Evolutionary conservation across 2,113 vertebrate species (phyloP), one percentile per base, ranked within the genome.

Genomic region (Gobio gobio): DNA sequence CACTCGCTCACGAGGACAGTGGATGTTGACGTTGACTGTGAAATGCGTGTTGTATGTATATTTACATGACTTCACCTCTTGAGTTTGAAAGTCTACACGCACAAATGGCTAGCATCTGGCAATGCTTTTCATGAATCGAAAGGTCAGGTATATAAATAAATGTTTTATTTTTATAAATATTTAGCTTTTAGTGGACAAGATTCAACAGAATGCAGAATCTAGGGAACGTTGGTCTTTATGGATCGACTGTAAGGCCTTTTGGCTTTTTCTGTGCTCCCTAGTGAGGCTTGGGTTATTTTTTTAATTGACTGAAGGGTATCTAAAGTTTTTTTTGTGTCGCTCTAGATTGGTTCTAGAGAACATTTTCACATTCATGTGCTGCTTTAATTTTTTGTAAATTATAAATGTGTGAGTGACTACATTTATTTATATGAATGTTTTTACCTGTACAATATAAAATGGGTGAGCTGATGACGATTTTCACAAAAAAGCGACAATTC

Each of bases 141-240:
- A 90, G 91, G 90, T 92, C 93, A 93, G 90, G 90, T 85, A 70
- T 86, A 83, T 87, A 88, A 91, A 90, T 16, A 90, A 87, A 83
- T 84, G 14, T 72, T 90, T 81, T 93, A 87, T 94, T 93, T 95
- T 94, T 93, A 86, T 90, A 91, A 89, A 18, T 47, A 81, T 63
- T 89, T 93, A 80, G 86, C 90, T 91, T 89, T 89, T 85, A 89
- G 89, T 61, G 26, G 75, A 83, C 43, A 56, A 72, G 81, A 70
- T 64, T 74, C 6, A 47, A 29, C n/a, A 26, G 63, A 78, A 61
- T 16, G 47, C 63, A 26, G 24, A 85, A 85, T 59, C 73, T 33
- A 6, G 43, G 43, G n/a, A 81, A 33, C 0, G 61, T 66, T 22
- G 78, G 59, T 45, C 77, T 78, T 78, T 58, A 12, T 12, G n/a